Base-by-base conservation (phyloP, 37 sponge, comb jelly and placozoan genomes). In the Crambe crambe region DNA sequence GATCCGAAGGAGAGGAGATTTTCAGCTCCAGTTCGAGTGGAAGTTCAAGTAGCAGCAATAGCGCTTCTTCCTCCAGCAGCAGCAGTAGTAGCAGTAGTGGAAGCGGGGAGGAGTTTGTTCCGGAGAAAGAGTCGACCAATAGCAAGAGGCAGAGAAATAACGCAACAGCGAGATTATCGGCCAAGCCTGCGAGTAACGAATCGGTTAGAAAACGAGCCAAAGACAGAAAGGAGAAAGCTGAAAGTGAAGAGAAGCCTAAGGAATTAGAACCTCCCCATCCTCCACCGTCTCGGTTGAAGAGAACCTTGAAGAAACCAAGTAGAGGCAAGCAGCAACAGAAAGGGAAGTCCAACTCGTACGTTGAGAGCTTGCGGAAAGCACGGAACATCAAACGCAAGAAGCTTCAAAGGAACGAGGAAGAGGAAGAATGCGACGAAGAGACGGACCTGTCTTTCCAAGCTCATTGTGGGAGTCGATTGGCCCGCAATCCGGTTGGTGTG, bases 71-170 rank as follows among this genome's bases (percentile, higher is more conserved):
- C 32, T 29, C 68, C 3, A 43, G 56, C 25, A 70, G 67, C 51
- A 31, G 73, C 17, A 32, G 20, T 21, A 64, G 51, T 22, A 44
- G 42, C 42, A 78, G 70, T n/a, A 54, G 70, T 54, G 51, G 10
- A 6, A 12, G 12, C 10, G 51, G 51, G 6, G 51, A 47, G 10
- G 12, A 12, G 6, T 6, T 47, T 47, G 10, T 47, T 12, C 10
- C 6, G 10, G 51, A 47, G 12, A 6, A 47, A 47, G 51, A 47
- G 12, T 47, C 51, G 12, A 47, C 6, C 6, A n/a, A n/a, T n/a
- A n/a, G n/a, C n/a, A 47, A 47, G 51, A 47, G 51, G 51, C 10
- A 47, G 51, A 47, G 12, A 47, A 47, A 47, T 47, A 47, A 6
- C 12, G 6, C 51, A 47, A 47, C 6, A 47, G n/a, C n/a, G n/a